Evolutionary conservation across 2,888 invertebrate species (phyloP), one percentile per base, ranked within the genome.

Genomic region (Artemia sinica): DNA sequence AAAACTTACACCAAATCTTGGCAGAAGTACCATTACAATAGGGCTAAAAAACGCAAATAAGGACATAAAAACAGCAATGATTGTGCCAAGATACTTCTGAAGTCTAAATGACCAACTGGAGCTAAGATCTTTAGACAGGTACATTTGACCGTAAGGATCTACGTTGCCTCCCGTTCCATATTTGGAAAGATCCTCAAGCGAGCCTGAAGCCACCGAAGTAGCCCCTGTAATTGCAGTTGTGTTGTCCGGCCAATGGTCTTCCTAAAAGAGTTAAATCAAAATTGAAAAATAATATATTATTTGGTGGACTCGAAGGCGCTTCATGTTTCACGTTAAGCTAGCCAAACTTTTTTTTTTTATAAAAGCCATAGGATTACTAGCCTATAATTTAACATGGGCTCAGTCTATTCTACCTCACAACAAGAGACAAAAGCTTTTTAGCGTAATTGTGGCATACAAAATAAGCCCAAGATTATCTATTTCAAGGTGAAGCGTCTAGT

Each of bases 161-260:
- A 28, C 68, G 48, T 68, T 68, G 50, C n/a, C 71, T 18, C 67
- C 67, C 70, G 71, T 66, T 76, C 78, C 71, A 75, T 77, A 48
- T 74, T 76, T 70, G 76, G 75, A 74, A 73, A 80, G 74, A 77
- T 93, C 93, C 77, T 94, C 93, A 77, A 91, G 87, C 0, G 93
- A 94, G 74, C 91, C 89, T 6, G 92, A 95, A 74, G 92, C 91
- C 77, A 95, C 96, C 0, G 92, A 94, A 1, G 95, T 95, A 75
- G 94, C 94, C 11, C 94, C 95, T 0, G 96, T 96, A 50, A 96
- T 87, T 1, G 94, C 95, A 0, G 96, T 96, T 0, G 95, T 95
- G 75, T 92, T 95, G 78, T 96, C 96, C n/a, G 92, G 94, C 96
- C 96, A 96, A 78, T 94, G 94, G 76, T 96, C 96, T 79, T 96